These are phyloP conservation scores for Chamaetylas fuelleborni DNA, from an alignment of 2,113 vertebrate genomes.

Conservation along the genomic window DNA sequence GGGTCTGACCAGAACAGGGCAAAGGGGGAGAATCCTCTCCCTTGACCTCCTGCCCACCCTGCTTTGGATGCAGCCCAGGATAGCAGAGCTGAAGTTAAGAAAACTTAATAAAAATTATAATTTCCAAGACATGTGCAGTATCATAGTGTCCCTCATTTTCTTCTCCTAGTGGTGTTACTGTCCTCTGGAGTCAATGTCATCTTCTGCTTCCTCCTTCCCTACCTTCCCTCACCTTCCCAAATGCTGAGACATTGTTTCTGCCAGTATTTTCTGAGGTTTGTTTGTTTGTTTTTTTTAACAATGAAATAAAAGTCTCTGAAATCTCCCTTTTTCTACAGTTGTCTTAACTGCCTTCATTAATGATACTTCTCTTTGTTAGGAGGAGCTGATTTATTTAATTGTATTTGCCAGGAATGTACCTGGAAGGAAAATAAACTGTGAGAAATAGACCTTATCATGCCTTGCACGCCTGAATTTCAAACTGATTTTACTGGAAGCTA, in stretches of 20 bases:
- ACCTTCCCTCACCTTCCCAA: not conserved
- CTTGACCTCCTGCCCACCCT: not conserved
- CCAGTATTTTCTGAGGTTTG: not conserved
- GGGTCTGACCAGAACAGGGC: not conserved
- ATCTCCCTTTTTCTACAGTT: not conserved
- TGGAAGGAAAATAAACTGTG: not conserved
- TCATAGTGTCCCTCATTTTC: not conserved
- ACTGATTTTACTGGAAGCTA: slow-evolving; percentile 40
- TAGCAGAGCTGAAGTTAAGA: not conserved
- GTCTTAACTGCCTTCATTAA: not conserved
- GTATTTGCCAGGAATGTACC: slow-evolving; percentile 8
- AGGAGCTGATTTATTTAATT: slow-evolving; percentile 32
- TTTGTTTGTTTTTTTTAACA: not conserved
- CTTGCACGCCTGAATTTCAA: not conserved
- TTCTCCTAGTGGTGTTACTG: not conserved
- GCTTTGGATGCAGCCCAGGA: not conserved
- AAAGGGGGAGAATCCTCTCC: not conserved
- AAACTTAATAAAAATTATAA: not conserved
- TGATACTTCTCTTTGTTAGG: not conserved
- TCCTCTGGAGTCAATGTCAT: not conserved
- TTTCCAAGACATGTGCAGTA: not conserved
- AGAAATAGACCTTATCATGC: slow-evolving; percentile 9
- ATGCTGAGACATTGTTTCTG: not conserved
- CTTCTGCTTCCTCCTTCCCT: not conserved
- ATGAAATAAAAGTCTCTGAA: not conserved